phyloP scores from a whole-genome alignment of 2,888 invertebrate genomes.

The Machimus atricapillus region DNA sequence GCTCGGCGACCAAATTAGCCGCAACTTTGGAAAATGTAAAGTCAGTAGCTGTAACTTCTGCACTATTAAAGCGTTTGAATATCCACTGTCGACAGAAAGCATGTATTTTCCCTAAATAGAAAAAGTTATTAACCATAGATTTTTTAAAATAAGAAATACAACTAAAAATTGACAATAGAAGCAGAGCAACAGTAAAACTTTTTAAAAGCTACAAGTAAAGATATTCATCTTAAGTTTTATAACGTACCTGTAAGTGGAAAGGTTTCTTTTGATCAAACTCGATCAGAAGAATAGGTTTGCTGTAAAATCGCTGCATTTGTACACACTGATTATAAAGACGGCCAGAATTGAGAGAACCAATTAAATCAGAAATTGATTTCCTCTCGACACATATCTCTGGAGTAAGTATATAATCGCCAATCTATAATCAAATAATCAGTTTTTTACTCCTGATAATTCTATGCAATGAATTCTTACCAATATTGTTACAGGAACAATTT shows the following conservation, averaged over 20 bases:
- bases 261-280: constrained; percentile 96
- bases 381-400: constrained; percentile 97
- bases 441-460: background rate
- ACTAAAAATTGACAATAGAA: too few relatives aligned
- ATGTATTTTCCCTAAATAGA: constrained; percentile 75
- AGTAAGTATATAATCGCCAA: constrained; percentile 97
- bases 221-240: background rate
- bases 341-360: constrained; percentile 93
- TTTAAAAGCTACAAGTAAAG: too few relatives aligned
- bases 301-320: constrained; percentile 89
- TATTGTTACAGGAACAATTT: constrained; percentile 88
- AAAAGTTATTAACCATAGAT: background rate
- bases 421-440: constrained; percentile 63
- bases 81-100: constrained; percentile 73
- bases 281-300: constrained; percentile 88
- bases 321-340: constrained; percentile 94
- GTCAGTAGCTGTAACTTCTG: constrained; percentile 92
- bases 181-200: too few relatives aligned
- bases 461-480: constrained; percentile 62
- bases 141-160: too few relatives aligned
- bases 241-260: constrained; percentile 81
- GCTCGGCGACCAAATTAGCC: constrained; percentile 95
- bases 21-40: constrained; percentile 90
- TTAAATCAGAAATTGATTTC: constrained; percentile 94
- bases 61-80: constrained; percentile 77